A percentile compares a stretch with the other conserved stretches of the same genome.
These are phyloP conservation scores for Heliconius cydno DNA, from an alignment of 2,888 invertebrate species.

Conservation along the genomic window DNA sequence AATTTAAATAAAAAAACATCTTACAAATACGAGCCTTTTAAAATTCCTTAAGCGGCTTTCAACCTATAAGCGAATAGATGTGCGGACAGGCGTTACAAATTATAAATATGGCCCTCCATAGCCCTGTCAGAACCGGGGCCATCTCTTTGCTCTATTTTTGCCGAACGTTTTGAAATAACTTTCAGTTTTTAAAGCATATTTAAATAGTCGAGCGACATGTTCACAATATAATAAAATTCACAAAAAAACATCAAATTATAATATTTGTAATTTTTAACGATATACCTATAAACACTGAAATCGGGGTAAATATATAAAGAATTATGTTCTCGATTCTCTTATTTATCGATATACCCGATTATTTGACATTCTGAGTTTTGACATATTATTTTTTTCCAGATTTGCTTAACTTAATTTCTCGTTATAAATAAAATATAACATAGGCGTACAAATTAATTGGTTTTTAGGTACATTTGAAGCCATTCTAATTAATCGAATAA, in stretches of 20 bases:
- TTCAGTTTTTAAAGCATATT: slow-evolving; percentile 15
- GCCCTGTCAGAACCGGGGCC: slow-evolving; percentile 24
- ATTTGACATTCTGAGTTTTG: too few relatives aligned
- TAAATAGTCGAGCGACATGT: not conserved
- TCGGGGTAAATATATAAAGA: too few relatives aligned
- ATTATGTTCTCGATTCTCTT: too few relatives aligned
- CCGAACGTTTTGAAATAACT: slow-evolving; percentile 16
- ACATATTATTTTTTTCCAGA: too few relatives aligned
- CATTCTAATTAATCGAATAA: too few relatives aligned
- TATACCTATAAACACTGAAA: too few relatives aligned
- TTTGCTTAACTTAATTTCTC: too few relatives aligned
- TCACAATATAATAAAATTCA: not conserved
- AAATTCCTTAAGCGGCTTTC: slow-evolving; percentile 37
- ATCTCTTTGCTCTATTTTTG: slow-evolving; percentile 30
- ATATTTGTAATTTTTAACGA: too few relatives aligned
- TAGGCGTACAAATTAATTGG: too few relatives aligned
- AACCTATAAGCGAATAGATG: slow-evolving; percentile 34
- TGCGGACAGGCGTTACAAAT: slow-evolving; percentile 36
- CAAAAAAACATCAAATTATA: not conserved
- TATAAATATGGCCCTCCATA: slow-evolving; percentile 34
- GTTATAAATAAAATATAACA: too few relatives aligned
- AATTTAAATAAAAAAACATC: slow-evolving; percentile 14
- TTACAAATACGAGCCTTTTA: slow-evolving; percentile 17
- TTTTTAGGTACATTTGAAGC: too few relatives aligned
- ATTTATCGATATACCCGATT: too few relatives aligned